Conservation (phyloP, 2,797 vertebrate genomes). For the Chaenodraco wilsoni region DNA sequence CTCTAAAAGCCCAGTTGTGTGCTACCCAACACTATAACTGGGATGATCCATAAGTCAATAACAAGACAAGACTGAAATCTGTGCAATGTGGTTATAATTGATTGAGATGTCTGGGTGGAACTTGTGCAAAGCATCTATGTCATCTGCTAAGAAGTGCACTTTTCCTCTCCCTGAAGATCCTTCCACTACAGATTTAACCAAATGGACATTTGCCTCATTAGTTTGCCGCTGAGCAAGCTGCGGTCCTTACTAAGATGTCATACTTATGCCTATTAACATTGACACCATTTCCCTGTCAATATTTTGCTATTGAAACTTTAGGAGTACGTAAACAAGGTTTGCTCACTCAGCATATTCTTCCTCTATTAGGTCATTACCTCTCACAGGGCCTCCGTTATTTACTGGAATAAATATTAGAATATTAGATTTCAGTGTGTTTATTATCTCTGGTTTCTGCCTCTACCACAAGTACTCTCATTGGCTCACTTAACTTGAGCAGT, state of each 20-base stretch:
- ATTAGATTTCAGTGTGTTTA: constrained; percentile 66
- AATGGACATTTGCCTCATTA: constrained; percentile 85
- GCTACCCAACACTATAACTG: constrained; percentile 85
- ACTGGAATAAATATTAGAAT: constrained; percentile 61
- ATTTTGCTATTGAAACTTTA: constrained; percentile 67
- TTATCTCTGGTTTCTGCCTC: constrained; percentile 51
- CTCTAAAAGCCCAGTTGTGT: constrained; percentile 80
- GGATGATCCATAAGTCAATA: constrained; percentile 87
- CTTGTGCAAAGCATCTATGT: constrained; percentile 87
- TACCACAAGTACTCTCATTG: constrained; percentile 42
- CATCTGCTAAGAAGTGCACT: constrained; percentile 89
- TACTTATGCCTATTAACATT: constrained; percentile 76
- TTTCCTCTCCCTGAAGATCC: constrained; percentile 86
- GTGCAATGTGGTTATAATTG: constrained; percentile 93
- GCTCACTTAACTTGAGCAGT: constrained; percentile 34
- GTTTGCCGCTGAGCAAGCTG: constrained; percentile 78
- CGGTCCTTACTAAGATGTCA: constrained; percentile 72
- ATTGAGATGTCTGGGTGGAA: constrained; percentile 89
- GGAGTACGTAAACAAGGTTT: constrained; percentile 71
- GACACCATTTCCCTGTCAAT: constrained; percentile 74
- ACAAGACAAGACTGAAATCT: constrained; percentile 88
- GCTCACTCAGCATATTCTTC: constrained; percentile 74
- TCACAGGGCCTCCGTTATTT: constrained; percentile 47
- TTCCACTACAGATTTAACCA: constrained; percentile 83
- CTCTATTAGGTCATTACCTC: constrained; percentile 70